These are phyloP conservation scores for Megaptera novaeangliae DNA, from an alignment of 2,113 vertebrate species.

Conservation along the genomic window DNA sequence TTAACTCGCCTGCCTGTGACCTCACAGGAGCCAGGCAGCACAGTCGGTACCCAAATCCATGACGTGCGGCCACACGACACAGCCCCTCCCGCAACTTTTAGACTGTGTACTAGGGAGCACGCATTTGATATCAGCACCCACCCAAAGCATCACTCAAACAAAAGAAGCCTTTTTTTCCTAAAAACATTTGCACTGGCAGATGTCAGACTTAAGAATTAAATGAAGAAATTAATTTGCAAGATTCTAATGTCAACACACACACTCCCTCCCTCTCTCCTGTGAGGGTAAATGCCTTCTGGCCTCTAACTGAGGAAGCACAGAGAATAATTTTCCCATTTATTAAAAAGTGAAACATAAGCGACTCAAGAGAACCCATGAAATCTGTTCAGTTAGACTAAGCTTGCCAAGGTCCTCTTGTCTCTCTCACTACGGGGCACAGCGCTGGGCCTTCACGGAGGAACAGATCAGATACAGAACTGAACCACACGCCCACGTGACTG, in stretches of 20 bases:
- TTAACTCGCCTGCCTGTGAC: not conserved
- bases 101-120: not conserved
- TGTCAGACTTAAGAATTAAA: not conserved
- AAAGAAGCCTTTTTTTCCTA: not conserved
- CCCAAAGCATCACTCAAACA: not conserved
- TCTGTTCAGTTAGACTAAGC: not conserved
- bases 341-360: not conserved
- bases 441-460: not conserved
- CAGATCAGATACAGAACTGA: not conserved
- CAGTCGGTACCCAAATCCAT: not conserved
- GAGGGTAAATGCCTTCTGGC: not conserved
- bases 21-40: not conserved
- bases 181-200: not conserved
- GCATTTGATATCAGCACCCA: not conserved
- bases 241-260: not conserved
- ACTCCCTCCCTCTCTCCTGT: not conserved
- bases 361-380: not conserved
- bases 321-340: not conserved
- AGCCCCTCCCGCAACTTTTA: not conserved
- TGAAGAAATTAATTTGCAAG: not conserved
- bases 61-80: not conserved
- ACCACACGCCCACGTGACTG: not conserved
- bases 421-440: rapidly evolving
- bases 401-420: not conserved
- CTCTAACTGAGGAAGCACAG: not conserved